A percentile compares a stretch with the other conserved stretches of the same genome.
Evolutionary conservation across 2,888 invertebrate genomes (phyloP).

Genomic region (Stenolophus ochropezus): DNA sequence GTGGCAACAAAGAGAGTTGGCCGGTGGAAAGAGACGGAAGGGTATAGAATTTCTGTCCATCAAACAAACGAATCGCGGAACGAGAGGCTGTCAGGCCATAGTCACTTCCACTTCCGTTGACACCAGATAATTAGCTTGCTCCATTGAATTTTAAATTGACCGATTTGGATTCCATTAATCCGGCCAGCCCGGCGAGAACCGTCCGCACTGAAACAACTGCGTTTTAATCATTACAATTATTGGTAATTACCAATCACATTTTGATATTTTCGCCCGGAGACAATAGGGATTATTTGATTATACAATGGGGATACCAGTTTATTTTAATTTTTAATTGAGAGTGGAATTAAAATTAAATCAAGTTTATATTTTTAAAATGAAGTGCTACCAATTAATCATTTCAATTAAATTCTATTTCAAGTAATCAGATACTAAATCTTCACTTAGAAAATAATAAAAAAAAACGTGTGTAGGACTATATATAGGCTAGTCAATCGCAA

Average conservation of each 20-base stretch:
- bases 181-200: background rate
- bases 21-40: background rate
- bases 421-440: too few species aligned
- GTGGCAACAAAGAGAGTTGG: background rate
- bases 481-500: too few species aligned
- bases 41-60: constrained; percentile 8
- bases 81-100: constrained; percentile 3
- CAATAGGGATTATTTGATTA: background rate
- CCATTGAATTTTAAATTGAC: constrained; percentile 54
- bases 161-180: constrained; percentile 50
- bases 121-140: constrained; percentile 54
- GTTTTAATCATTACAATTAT: constrained; percentile 28
- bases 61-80: constrained; percentile 1
- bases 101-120: constrained; percentile 24
- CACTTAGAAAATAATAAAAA: too few species aligned
- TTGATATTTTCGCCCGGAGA: background rate
- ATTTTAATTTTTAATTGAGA: background rate
- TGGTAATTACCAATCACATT: constrained; percentile 32
- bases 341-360: background rate
- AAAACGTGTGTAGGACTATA: too few species aligned
- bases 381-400: background rate
- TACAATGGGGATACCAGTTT: background rate
- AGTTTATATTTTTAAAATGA: background rate
- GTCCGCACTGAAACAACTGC: background rate
- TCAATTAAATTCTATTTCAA: too few species aligned